Base-by-base conservation (phyloP, 92 coral and sea anemone species). In the Ricordea florida region DNA sequence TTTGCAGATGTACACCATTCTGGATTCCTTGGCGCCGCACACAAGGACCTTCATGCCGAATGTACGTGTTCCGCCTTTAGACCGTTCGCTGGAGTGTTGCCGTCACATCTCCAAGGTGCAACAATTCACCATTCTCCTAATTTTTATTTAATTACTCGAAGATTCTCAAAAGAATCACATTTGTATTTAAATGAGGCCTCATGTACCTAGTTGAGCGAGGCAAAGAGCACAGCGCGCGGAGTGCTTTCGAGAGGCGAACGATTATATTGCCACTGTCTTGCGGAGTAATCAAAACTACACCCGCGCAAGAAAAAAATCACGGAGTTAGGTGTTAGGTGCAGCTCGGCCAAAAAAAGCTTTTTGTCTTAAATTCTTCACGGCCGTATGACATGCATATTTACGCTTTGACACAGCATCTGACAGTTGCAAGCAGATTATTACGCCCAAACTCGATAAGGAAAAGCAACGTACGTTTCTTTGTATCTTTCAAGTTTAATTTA, bases 31-130 rank as follows among this genome's bases (percentile, higher is more conserved):
- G 78, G 79, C 13, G 52, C 72, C 5, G 79, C 85, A 15, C 65
- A 85, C 5, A 80, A 74, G 28, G 93, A 91, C 0, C 56, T 82
- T 34, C 97, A 84, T 48, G 72, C 89, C 29, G 90, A 94, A 52
- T 94, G 98, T 41, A 90, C 98, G 26, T 94, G 98, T 48, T 92
- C 98, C 7, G 98, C 98, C 24, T 94, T 94, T 59, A 88, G 93
- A 2, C 98, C 98, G 5, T 94, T 94, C 75, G 42, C 84, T 13
- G 89, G 85, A 47, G 58, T 43, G 41, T 26, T 84, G 51, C 87
- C 97, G 21, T 85, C 82, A 51, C 97, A 73, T 85, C 52, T 84
- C 48, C 97, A 79, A 78, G 81, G 72, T 78, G 40, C 58, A 70
- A 57, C 48, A 40, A 62, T 63, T 45, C 56, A 42, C 33, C 76